Base-by-base conservation (phyloP, 1,140 invertebrate genomes). In the Aphidius ervi region DNA sequence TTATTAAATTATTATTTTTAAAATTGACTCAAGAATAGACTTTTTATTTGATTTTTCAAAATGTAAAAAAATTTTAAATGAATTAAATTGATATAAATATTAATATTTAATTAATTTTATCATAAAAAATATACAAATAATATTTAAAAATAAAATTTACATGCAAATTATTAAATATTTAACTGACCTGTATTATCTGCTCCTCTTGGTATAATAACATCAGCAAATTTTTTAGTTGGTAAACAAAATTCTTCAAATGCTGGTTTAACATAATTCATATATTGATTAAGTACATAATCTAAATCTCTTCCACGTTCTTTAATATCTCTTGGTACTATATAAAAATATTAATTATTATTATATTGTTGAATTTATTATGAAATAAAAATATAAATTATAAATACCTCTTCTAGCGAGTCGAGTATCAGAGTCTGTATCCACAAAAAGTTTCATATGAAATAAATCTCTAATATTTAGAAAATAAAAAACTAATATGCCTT, bases 241-340 rank as follows among this genome's bases (percentile, higher is more conserved):
- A 96, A 85, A 78, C 97, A 99, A 82, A 99, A 99, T 78, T 99
- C 97, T 78, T 99, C 97, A 82, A 99, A 99, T 2, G 97, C 96
- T 46, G 97, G 97, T 76, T 99, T 99, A 1, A 99, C 97, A 74
- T 92, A 95, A 71, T 91, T 94, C 85, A 95, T 97, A 76, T 99
- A 99, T 74, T 99, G 95, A 72, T 91, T 90, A 16, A 99, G 82
- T 47, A 99, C 94, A 67, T 95, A 90, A 70, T 98, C 94, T 68
- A 99, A 80, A 76, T 97, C 92, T 52, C 97, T 81, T 5, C 94
- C 94, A 69, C 94, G 85, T 81, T 99, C 96, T 68, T 92, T 91
- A 56, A 96, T 96, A 76, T 98, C 96, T 70, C 95, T 84, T 62
- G 94, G 87, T 46, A 98, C 95, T 97, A 40, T 58, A 49, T 46